These are phyloP conservation scores for Caenorhabditis japonica DNA, from an alignment of 2,888 invertebrate genomes.

Conservation along the genomic window DNA sequence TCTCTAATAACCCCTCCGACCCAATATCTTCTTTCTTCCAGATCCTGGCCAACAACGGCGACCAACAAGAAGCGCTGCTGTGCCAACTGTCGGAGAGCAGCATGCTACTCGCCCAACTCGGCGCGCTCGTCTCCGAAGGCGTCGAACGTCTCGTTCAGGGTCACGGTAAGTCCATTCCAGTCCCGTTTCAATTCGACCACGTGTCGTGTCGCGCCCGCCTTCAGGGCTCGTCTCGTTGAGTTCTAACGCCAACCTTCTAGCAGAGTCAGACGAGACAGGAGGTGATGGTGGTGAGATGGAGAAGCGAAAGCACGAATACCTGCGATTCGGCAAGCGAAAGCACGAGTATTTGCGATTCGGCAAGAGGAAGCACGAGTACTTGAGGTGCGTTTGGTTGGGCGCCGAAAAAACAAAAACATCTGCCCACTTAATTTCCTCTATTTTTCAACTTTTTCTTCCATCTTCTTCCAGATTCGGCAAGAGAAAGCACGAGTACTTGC, in stretches of 20 bases:
- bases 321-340: constrained; percentile 75
- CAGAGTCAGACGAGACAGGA: constrained; percentile 39
- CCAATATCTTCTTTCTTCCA: constrained; percentile 46
- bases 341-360: constrained; percentile 73
- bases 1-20: too few species aligned
- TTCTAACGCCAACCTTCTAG: too few species aligned
- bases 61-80: constrained; percentile 68
- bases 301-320: constrained; percentile 75
- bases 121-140: constrained; percentile 74
- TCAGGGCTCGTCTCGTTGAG: constrained; percentile 14
- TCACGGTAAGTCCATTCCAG: constrained; percentile 70
- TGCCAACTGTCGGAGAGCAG: constrained; percentile 73
- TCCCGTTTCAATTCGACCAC: too few species aligned
- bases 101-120: constrained; percentile 71
- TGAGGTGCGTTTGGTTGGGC: constrained; percentile 59
- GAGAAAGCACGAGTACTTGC: constrained; percentile 77
- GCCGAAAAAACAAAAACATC: neutral
- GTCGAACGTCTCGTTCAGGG: constrained; percentile 72
- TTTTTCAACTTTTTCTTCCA: neutral
- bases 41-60: constrained; percentile 66
- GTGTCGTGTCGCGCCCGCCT: too few species aligned
- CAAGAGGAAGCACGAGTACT: constrained; percentile 77
- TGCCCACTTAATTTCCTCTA: neutral
- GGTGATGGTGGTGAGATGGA: constrained; percentile 56
- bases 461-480: constrained; percentile 68